Evolutionary conservation across 2,113 vertebrate genomes (phyloP).

Genomic region (Crotalus tigris): DNA sequence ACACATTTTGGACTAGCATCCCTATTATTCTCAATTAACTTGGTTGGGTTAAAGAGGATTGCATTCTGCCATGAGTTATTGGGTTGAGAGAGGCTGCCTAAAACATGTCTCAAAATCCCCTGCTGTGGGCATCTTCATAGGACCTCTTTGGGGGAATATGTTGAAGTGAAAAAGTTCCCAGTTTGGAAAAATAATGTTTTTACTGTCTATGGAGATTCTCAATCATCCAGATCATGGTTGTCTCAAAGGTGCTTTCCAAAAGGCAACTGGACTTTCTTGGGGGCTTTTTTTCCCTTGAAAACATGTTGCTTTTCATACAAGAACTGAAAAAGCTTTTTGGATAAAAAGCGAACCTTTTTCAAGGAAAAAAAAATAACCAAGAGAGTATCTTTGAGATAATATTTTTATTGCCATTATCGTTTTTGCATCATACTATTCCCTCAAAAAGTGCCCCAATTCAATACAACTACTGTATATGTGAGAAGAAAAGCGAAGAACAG

Average conservation of each 20-base stretch:
- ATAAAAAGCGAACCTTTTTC: background rate
- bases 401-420: background rate
- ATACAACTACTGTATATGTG: background rate
- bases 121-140: background rate
- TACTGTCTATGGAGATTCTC: background rate
- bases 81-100: background rate
- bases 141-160: background rate
- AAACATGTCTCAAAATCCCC: background rate
- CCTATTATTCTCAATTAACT: background rate
- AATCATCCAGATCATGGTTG: background rate
- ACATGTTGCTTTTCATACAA: background rate
- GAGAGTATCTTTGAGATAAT: background rate
- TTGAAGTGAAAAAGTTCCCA: background rate
- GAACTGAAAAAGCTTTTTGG: background rate
- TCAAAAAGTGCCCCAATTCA: background rate
- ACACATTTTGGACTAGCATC: too few relatives aligned
- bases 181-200: background rate
- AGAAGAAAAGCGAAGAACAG: background rate
- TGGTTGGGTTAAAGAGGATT: background rate
- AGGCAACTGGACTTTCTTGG: background rate
- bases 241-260: background rate
- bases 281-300: too few relatives aligned
- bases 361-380: background rate
- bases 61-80: background rate
- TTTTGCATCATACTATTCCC: background rate